Conservation (phyloP, 2,113 vertebrate genomes). For the Myiozetetes cayanensis region DNA sequence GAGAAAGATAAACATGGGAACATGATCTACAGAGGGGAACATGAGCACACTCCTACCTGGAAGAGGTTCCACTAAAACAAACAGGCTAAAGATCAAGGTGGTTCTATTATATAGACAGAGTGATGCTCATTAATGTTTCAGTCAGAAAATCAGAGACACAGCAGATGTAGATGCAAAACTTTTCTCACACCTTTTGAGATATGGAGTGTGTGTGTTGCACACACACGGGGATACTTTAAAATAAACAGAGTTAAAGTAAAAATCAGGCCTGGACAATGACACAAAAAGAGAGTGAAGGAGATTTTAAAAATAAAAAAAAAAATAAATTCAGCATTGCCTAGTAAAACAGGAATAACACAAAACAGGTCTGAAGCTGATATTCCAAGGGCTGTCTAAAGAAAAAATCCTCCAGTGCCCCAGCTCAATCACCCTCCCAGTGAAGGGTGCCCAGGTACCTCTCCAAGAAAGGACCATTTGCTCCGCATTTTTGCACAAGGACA, state of each 20-base stretch:
- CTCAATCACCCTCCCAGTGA: accelerated
- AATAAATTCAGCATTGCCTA: not conserved
- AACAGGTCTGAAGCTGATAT: not conserved
- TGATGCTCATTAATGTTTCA: not conserved
- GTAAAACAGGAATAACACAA: not conserved
- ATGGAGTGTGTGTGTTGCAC: accelerated
- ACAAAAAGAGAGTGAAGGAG: not conserved
- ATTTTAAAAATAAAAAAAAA: not conserved
- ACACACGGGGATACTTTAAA: not conserved
- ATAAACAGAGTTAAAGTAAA: not conserved
- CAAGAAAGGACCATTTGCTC: not conserved
- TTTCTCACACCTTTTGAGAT: not conserved
- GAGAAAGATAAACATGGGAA: not conserved
- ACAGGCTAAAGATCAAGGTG: not conserved
- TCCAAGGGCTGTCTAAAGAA: not conserved
- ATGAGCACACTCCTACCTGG: not conserved
- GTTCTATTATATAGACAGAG: not conserved
- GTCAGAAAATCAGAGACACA: not conserved
- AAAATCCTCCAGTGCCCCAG: not conserved
- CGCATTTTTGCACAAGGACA: not conserved
- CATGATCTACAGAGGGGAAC: not conserved
- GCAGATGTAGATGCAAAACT: not conserved
- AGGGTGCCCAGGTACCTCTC: not conserved
- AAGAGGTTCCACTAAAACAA: not conserved
- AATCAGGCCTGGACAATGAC: not conserved